Evolutionary conservation across 2,113 vertebrate genomes (phyloP).

Genomic region (Neolamprologus tretocephalus): DNA sequence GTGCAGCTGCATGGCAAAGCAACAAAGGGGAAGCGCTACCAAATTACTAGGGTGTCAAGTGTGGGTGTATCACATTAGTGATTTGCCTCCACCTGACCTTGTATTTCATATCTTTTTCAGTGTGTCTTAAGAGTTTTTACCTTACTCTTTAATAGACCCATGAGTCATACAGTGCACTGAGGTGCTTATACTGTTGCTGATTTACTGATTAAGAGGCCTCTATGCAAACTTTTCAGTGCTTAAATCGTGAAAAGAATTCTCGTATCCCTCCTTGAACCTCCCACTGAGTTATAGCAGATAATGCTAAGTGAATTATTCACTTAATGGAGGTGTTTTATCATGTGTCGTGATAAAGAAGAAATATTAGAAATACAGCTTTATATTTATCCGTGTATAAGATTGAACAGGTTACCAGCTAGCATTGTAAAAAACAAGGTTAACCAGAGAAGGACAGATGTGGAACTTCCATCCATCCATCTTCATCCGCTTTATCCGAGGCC

Average conservation of each 20-base stretch:
- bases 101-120: neutral
- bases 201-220: neutral
- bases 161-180: neutral
- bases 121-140: neutral
- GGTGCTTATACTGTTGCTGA: neutral
- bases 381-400: neutral
- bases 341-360: neutral
- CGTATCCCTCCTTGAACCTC: neutral
- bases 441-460: neutral
- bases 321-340: neutral
- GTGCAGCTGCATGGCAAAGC: slow-evolving; percentile 51
- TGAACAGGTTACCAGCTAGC: neutral
- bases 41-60: slow-evolving; percentile 23
- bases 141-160: neutral
- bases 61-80: neutral
- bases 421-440: neutral
- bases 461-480: no score
- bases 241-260: neutral
- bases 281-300: neutral
- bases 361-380: neutral
- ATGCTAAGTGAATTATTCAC: neutral
- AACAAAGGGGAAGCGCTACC: slow-evolving; percentile 11
- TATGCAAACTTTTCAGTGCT: neutral
- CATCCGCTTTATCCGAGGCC: no score
- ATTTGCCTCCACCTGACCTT: neutral